Percentiles rank a stretch among this genome's conserved stretches.
Evolutionary conservation across 2,888 invertebrate genomes (phyloP).

Genomic region (Hololepta plana): DNA sequence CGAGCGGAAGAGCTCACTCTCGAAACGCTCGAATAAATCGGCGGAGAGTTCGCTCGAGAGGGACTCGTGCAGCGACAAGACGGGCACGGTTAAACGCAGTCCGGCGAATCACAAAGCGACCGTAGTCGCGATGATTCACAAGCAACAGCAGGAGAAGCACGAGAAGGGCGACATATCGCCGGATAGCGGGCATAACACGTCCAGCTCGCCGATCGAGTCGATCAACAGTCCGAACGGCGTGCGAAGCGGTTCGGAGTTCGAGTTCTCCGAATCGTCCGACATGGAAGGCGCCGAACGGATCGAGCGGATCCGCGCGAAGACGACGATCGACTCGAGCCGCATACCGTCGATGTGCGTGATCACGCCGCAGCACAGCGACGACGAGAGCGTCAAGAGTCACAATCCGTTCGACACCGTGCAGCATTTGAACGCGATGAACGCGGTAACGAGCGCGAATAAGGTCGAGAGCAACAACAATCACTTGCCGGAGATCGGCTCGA

Average conservation of each 20-base stretch:
- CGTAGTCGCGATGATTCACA: conserved; percentile 39
- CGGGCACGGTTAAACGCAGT: conserved; percentile 26
- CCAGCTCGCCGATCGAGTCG: conserved; percentile 61
- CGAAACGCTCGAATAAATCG: conserved; percentile 29
- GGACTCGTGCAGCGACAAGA: conserved; percentile 21
- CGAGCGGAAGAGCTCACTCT: conserved; percentile 61
- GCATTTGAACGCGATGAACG: conserved; percentile 10
- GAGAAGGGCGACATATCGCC: conserved; percentile 48
- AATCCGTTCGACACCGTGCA: conserved; percentile 12
- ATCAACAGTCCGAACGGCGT: conserved; percentile 47
- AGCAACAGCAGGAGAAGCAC: conserved; percentile 25
- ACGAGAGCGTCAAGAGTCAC: conserved; percentile 43
- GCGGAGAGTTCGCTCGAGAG: conserved; percentile 30
- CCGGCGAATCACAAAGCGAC: conserved; percentile 32
- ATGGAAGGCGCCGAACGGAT: conserved; percentile 75
- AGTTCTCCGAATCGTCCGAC: conserved; percentile 74
- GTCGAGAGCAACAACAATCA: conserved; percentile 8
- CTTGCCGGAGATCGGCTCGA: neutral
- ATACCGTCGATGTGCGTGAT: conserved; percentile 89
- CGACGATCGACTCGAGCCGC: conserved; percentile 68
- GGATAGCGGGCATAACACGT: conserved; percentile 66
- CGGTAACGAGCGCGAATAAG: conserved; percentile 1
- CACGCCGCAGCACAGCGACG: conserved; percentile 74
- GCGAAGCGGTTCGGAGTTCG: conserved; percentile 56
- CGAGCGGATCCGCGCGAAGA: conserved; percentile 71